Evolutionary conservation across 2,888 invertebrate genomes (phyloP), one percentile per base, ranked within the genome.

Genomic region (Sphaerophoria rueppellii): DNA sequence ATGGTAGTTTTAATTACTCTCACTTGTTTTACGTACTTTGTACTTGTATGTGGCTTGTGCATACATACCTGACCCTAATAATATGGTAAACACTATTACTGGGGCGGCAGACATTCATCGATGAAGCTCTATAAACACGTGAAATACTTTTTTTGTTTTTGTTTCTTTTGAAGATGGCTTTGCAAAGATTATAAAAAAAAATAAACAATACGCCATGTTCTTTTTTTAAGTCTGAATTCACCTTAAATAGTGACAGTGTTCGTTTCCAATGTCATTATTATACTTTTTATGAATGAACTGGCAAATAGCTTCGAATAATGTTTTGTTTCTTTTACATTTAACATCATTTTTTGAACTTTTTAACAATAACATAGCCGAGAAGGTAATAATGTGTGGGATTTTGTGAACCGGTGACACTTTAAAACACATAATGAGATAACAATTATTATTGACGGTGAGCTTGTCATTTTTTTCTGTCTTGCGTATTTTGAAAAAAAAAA

Each of bases 91-190:
- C 60, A 37, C 16, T 6, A 54, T 67, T 60, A 67, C 79, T 37
- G 54, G 34, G 52, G 46, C 54, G 52, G 50, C 75, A 75, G 73
- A 54, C 75, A 81, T 65, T 72, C 71, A 65, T 54, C 71, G 65
- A 55, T 58, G 81, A 81, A 81, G 81, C 81, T 75, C 81, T 76
- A 81, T 57, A 81, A 81, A 81, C 46, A 52, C 11, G 34, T 63
- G 11, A 12, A 55, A 73, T 54, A 54, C 40, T n/a, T 35, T 48
- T 35, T 35, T n/a, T 24, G n/a, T 46, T 54, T 67, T n/a, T 34
- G 12, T 14, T 54, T 61, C n/a, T 40, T 72, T 61, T 72, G 50
- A 54, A 54, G 67, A 54, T 67, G 54, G 54, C 37, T 67, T 9
- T 43, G 5, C 40, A 54, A 67, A 54, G 37, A 37, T 54, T 54